Percentiles rank a stretch among this genome's conserved stretches.
These are phyloP conservation scores for Drosophila kuntzei DNA, from an alignment of 2,888 invertebrate genomes.

Conservation along the genomic window DNA sequence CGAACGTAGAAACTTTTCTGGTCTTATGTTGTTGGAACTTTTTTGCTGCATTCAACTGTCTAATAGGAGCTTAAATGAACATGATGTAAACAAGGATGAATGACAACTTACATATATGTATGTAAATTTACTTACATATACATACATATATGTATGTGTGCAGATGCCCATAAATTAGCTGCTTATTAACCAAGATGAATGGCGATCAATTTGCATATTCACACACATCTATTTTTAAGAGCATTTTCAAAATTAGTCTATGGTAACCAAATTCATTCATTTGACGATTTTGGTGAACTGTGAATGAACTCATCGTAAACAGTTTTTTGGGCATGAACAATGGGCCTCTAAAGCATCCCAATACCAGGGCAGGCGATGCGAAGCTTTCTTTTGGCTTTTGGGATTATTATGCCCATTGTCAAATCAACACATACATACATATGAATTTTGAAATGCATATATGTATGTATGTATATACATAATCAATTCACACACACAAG, in stretches of 20 bases:
- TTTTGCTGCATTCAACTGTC: slow-evolving; percentile 7
- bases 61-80: not conserved
- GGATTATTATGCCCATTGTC: slow-evolving; percentile 18
- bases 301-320: slow-evolving; percentile 45
- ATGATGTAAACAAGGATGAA: slow-evolving; percentile 25
- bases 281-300: slow-evolving; percentile 3
- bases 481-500: not conserved
- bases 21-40: slow-evolving; percentile 16
- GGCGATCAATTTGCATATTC: slow-evolving; percentile 29
- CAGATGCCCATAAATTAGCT: slow-evolving; percentile 24
- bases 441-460: slow-evolving; percentile 4
- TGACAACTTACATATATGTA: not conserved
- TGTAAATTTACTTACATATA: too few species aligned
- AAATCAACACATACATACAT: slow-evolving; percentile 4
- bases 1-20: slow-evolving; percentile 39
- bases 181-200: slow-evolving; percentile 32
- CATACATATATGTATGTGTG: slow-evolving; percentile 1
- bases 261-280: slow-evolving; percentile 31
- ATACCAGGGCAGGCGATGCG: not conserved
- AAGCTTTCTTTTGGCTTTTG: slow-evolving; percentile 3
- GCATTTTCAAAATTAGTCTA: slow-evolving; percentile 6
- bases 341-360: not conserved
- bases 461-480: too few species aligned
- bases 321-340: slow-evolving; percentile 34
- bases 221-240: slow-evolving; percentile 13